Evolutionary conservation across 2,888 invertebrate species (phyloP).

Genomic region (Drosophila anomelani): DNA sequence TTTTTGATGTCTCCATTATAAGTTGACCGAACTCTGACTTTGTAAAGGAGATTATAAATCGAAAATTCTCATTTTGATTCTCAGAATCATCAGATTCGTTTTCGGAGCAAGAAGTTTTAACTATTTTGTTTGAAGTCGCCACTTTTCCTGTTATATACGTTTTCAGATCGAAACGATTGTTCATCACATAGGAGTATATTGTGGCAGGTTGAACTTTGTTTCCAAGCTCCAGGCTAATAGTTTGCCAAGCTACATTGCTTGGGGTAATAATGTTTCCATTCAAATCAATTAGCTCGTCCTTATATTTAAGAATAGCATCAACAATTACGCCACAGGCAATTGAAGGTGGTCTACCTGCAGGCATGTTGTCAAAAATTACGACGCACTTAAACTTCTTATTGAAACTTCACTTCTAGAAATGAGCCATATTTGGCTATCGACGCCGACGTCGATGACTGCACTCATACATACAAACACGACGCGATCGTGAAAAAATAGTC

Average conservation of each 20-base stretch:
- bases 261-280: background rate
- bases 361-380: background rate
- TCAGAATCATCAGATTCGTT: background rate
- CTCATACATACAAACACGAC: no score
- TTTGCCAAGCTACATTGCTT: background rate
- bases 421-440: no score
- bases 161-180: background rate
- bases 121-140: background rate
- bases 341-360: background rate
- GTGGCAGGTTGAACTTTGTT: background rate
- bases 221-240: background rate
- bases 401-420: no score
- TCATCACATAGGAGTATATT: background rate
- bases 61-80: background rate
- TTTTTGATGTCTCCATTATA: background rate
- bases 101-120: background rate
- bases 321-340: background rate
- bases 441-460: no score
- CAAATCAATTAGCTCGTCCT: background rate
- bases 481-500: no score
- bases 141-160: background rate
- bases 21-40: background rate
- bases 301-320: background rate
- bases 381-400: no score
- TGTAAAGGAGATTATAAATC: background rate